Evolutionary conservation across 1,140 invertebrate species (phyloP).

Genomic region (Heliconius congener): DNA sequence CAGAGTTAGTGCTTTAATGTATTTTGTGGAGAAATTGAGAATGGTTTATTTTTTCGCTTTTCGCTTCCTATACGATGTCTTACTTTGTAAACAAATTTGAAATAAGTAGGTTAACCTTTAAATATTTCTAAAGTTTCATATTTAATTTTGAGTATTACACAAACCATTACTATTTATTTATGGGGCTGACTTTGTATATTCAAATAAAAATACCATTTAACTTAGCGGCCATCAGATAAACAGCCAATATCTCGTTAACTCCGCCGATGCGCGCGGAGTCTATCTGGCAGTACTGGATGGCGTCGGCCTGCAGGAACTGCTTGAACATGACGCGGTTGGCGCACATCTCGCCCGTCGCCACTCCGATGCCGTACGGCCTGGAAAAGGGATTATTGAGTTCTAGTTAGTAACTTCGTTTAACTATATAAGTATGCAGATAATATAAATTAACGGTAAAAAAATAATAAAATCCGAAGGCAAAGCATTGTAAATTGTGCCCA

Average conservation of each 20-base stretch:
- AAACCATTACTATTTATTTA: not conserved
- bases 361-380: constrained; percentile 88
- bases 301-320: constrained; percentile 90
- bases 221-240: constrained; percentile 94
- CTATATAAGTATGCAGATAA: too few species aligned
- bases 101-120: too few species aligned
- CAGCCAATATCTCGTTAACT: constrained; percentile 92
- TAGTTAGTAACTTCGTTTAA: not conserved
- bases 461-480: too few species aligned
- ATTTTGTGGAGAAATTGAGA: too few species aligned
- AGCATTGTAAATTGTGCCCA: too few species aligned
- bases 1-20: too few species aligned
- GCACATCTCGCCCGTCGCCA: constrained; percentile 96
- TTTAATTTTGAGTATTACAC: too few species aligned
- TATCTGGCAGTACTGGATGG: constrained; percentile 94
- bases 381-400: not conserved
- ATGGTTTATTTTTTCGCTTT: too few species aligned
- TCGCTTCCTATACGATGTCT: too few species aligned
- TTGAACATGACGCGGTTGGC: constrained; percentile 96
- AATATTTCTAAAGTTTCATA: too few species aligned
- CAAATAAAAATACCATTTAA: constrained; percentile 81
- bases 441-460: too few species aligned
- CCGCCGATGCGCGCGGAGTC: constrained; percentile 94
- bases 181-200: not conserved
- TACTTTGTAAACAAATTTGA: too few species aligned